Evolutionary conservation across 2,797 vertebrate genomes (phyloP).

Genomic region (Mormyrus proboscirostris): DNA sequence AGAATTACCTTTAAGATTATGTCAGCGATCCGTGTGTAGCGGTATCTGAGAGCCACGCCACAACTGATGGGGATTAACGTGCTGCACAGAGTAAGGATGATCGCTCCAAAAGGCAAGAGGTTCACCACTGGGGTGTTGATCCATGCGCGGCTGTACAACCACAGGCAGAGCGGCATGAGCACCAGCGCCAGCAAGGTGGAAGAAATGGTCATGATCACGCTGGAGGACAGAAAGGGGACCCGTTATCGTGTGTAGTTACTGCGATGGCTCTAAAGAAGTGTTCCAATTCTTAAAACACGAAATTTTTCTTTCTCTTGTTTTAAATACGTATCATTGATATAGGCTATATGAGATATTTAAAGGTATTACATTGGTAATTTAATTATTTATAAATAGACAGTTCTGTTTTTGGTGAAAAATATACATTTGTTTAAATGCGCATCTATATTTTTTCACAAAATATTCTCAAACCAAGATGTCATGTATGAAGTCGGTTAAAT

Average conservation of each 20-base stretch:
- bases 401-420: background rate
- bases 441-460: background rate
- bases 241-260: background rate
- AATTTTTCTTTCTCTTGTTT: background rate
- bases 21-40: constrained; percentile 73
- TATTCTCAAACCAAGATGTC: background rate
- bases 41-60: constrained; percentile 80
- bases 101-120: constrained; percentile 83
- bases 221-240: constrained; percentile 41
- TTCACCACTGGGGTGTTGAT: constrained; percentile 87
- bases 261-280: background rate
- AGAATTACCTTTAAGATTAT: constrained; percentile 76
- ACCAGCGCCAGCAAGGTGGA: constrained; percentile 87
- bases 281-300: background rate
- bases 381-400: background rate
- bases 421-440: background rate
- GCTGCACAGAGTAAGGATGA: constrained; percentile 87
- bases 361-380: background rate
- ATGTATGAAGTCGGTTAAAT: background rate
- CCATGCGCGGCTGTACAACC: constrained; percentile 93
- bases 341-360: background rate
- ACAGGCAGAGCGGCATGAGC: constrained; percentile 91
- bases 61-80: constrained; percentile 88
- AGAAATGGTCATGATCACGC: constrained; percentile 94
- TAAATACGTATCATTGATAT: background rate